Evolutionary conservation across 2,797 vertebrate species (phyloP).

Genomic region (Gobio occitaniae): DNA sequence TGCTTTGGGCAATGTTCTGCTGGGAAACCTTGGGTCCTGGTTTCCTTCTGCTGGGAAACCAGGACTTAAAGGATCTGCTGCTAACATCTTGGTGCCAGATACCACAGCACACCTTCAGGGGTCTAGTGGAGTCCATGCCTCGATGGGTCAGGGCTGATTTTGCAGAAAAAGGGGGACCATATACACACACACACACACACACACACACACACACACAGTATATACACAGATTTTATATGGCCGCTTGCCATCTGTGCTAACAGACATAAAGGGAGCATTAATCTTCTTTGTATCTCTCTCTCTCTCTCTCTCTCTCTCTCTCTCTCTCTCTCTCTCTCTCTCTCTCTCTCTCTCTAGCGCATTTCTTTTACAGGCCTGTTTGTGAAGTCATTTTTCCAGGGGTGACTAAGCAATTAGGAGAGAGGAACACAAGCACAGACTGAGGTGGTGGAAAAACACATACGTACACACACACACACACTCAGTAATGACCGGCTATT

Average conservation of each 20-base stretch:
- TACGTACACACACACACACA: not conserved
- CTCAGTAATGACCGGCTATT: constrained; percentile 42
- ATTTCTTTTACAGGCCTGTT: constrained; percentile 65
- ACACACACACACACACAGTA: too few species aligned
- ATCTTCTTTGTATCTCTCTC: constrained; percentile 26
- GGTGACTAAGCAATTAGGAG: constrained; percentile 73
- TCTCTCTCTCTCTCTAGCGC: constrained; percentile 21
- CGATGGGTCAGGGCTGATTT: too few species aligned
- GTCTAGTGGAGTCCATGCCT: too few species aligned
- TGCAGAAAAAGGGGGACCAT: too few species aligned
- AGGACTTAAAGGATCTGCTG: too few species aligned
- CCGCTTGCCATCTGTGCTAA: not conserved
- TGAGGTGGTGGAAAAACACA: constrained; percentile 40
- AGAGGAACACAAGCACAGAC: constrained; percentile 22
- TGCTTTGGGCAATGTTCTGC: too few species aligned
- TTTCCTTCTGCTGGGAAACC: too few species aligned
- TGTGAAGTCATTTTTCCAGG: constrained; percentile 70
- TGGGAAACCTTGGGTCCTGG: too few species aligned
- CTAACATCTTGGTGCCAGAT: too few species aligned
- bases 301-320: constrained; percentile 32
- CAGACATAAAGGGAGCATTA: constrained; percentile 28
- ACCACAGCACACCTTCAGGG: too few species aligned
- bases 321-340: constrained; percentile 38
- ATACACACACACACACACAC: too few species aligned
- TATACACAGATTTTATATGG: not conserved